phyloP scores from a whole-genome alignment of 2,113 vertebrate species.

The Phalacrocorax carbo region DNA sequence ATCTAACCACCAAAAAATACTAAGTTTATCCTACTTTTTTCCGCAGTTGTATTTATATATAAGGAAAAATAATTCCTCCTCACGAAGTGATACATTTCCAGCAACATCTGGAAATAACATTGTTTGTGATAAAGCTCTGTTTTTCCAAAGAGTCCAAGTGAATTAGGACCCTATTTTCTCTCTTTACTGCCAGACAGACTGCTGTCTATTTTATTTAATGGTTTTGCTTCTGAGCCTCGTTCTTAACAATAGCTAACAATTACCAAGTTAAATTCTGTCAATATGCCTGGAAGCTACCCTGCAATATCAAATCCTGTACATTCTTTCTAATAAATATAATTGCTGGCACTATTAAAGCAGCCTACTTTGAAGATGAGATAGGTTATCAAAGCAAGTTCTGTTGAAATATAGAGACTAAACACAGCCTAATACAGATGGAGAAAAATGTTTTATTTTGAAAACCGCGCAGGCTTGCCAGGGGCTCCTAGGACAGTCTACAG shows the following conservation, averaged over 20 bases:
- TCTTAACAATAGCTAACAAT: background rate
- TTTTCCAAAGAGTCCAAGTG: background rate
- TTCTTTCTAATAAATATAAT: background rate
- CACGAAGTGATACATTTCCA: rapidly evolving
- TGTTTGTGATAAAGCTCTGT: background rate
- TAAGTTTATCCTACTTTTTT: background rate
- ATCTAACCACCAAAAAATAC: background rate
- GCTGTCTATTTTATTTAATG: background rate
- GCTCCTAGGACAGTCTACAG: background rate
- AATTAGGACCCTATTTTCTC: background rate
- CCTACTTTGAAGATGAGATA: background rate
- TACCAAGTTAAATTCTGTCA: background rate
- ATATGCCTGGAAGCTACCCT: background rate
- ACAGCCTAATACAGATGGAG: background rate
- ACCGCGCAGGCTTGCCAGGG: background rate
- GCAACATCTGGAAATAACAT: background rate
- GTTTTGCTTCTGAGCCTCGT: background rate
- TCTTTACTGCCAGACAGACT: background rate
- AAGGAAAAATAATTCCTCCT: background rate
- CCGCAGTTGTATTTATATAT: background rate
- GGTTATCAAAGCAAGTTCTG: background rate
- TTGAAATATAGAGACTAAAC: background rate
- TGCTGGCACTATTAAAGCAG: background rate
- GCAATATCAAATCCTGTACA: background rate
- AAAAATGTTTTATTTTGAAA: background rate